phyloP scores from a whole-genome alignment of 2,797 vertebrate species.

The Sebastes hubbsi region DNA sequence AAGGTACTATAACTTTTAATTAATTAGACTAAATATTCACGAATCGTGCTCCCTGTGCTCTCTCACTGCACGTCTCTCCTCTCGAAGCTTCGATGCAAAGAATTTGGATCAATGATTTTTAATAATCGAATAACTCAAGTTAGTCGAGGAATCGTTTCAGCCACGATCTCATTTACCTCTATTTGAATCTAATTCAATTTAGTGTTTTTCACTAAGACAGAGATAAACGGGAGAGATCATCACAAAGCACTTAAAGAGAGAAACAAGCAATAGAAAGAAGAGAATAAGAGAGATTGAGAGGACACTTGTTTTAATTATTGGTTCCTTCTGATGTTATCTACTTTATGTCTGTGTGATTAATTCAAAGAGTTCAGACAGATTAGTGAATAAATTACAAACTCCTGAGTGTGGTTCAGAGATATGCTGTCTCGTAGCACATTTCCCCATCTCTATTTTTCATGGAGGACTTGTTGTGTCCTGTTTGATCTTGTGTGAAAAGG shows the following conservation, averaged over 20 bases:
- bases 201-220: background rate
- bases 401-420: constrained; percentile 1
- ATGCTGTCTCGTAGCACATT: background rate
- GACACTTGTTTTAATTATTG: constrained; percentile 29
- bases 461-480: background rate
- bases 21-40: too few species aligned
- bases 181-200: background rate
- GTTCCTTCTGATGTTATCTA: constrained; percentile 23
- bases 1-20: too few species aligned
- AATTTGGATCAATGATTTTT: too few species aligned
- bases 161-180: background rate
- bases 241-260: background rate
- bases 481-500: constrained; percentile 1
- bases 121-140: too few species aligned
- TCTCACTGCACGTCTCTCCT: too few species aligned
- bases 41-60: too few species aligned
- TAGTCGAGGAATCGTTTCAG: too few species aligned
- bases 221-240: background rate
- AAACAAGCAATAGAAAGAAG: background rate
- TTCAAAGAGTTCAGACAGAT: constrained; percentile 29
- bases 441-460: constrained; percentile 12
- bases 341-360: constrained; percentile 31
- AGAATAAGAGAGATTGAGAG: background rate
- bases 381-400: constrained; percentile 41
- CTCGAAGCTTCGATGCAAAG: too few species aligned